A percentile compares a stretch with the other conserved stretches of the same genome.
Conservation (phyloP, 2,888 invertebrate genomes). For the Lottia scabra region DNA sequence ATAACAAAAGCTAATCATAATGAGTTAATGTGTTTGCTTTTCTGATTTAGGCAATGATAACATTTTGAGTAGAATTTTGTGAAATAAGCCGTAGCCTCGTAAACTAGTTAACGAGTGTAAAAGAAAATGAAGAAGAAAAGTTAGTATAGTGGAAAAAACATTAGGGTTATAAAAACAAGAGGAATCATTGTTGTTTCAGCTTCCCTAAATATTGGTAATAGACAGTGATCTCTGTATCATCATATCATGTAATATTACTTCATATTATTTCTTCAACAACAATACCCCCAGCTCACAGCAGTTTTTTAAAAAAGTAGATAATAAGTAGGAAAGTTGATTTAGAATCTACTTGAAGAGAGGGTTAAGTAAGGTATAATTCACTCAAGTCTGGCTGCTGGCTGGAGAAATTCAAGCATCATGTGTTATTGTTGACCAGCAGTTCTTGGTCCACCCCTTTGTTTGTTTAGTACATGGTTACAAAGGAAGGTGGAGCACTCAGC, state of each 20-base stretch:
- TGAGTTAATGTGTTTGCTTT: too few species aligned
- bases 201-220: not conserved
- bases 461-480: not conserved
- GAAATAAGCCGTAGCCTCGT: too few species aligned
- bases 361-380: not conserved
- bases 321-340: not conserved
- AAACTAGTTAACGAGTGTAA: too few species aligned
- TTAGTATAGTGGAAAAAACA: too few species aligned
- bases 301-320: not conserved
- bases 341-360: not conserved
- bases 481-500: not conserved
- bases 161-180: too few species aligned
- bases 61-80: too few species aligned
- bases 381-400: not conserved
- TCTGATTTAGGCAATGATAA: too few species aligned
- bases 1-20: too few species aligned
- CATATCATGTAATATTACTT: too few species aligned
- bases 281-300: too few species aligned
- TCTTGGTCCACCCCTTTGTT: not conserved
- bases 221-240: not conserved
- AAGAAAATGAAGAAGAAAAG: too few species aligned
- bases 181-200: not conserved
- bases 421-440: conserved; percentile 1
- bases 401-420: not conserved
- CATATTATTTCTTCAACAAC: too few species aligned